Conservation (phyloP, 1,140 invertebrate genomes). For the Drosophila lini region DNA sequence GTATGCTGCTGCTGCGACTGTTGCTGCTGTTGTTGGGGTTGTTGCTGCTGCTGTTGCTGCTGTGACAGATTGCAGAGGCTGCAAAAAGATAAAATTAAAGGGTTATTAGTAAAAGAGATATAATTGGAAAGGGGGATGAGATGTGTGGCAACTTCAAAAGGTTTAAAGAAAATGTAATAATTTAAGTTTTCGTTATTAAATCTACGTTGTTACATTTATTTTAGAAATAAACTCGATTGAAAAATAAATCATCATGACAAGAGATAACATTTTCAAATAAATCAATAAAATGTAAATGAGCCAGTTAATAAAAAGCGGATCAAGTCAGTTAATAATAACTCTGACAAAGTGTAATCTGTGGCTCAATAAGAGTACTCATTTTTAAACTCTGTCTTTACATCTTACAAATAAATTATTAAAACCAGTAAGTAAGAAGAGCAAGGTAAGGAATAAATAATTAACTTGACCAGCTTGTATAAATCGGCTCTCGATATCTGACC, state of each 20-base stretch:
- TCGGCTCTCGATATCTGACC: neutral
- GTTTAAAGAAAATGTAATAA: neutral
- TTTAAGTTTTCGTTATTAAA: too few species aligned
- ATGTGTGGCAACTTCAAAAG: conserved; percentile 9
- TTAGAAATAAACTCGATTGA: too few species aligned
- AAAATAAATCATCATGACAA: too few species aligned
- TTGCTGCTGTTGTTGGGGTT: conserved; percentile 54
- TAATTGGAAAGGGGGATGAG: neutral
- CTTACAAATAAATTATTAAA: neutral
- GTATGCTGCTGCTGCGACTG: conserved; percentile 49
- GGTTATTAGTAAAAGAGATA: neutral
- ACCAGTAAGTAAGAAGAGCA: neutral
- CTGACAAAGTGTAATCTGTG: neutral
- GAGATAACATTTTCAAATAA: too few species aligned
- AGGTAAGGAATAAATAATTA: conserved; percentile 7
- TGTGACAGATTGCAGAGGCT: conserved; percentile 72
- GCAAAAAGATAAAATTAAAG: conserved; percentile 20
- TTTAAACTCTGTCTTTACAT: neutral
- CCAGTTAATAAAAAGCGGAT: neutral
- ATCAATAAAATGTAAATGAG: neutral
- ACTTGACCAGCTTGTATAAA: neutral
- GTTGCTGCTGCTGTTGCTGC: conserved; percentile 38
- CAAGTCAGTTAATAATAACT: neutral
- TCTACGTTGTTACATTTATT: too few species aligned
- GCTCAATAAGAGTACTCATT: conserved; percentile 13